Evolutionary conservation across 2,113 vertebrate genomes (phyloP), one percentile per base, ranked within the genome.

Genomic region (Tachysurus fulvidraco): DNA sequence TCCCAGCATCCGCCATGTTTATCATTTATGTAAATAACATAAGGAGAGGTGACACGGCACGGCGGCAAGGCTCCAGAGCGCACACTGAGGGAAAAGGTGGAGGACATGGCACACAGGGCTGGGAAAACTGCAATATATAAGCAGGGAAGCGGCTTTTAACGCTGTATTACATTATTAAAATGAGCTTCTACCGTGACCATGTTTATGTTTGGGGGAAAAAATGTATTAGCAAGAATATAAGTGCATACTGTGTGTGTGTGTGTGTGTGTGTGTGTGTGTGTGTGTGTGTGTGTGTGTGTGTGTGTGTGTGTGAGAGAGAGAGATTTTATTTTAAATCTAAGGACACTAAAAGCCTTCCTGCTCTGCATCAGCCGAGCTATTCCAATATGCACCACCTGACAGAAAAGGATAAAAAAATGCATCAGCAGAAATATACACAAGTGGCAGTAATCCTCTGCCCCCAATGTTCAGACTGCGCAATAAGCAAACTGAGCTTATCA

Each of bases 391-490:
- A 90, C 90, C 93, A 93, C 93, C 91, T 95, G 94, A 94, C 91
- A 93, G 92, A 90, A 92, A 91, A 93, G 93, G 93, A 94, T 94
- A 93, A 92, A 89, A 91, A 92, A 94, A 94, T 90, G 92, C 94
- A 95, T 95, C 94, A 95, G 94, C 95, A 94, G 92, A 95, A 95
- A 95, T 92, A 93, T 92, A 93, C 88, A 90, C 89, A 94, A 92
- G 93, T 87, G 93, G 93, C 92, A 94, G 93, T 95, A 95, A 95
- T 94, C 93, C 94, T 92, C 86, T 87, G 86, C 86, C 88, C 86
- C 91, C 88, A 83, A 93, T 92, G 92, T 91, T 92, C 92, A 93
- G 91, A 93, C 91, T 91, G 88, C 87, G 91, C 92, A 94, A 91
- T 90, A 92, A 91, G 89, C 89, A 83, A 92, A 92, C 94, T 93